Conservation (phyloP, 2,113 vertebrate species). For the Gallinago undulata region DNA sequence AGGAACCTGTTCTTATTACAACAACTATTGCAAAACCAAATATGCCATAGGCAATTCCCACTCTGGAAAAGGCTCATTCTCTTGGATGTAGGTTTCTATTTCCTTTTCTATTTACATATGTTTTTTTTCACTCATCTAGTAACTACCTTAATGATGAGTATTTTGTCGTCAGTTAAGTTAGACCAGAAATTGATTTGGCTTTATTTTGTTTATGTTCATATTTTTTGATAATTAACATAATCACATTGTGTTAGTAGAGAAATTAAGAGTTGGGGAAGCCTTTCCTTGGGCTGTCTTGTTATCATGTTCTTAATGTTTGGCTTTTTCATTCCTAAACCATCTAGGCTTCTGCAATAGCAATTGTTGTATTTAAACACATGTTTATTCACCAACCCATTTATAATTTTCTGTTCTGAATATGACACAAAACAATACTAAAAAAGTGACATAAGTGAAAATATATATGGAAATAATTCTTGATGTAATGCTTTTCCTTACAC, state of each 20-base stretch:
- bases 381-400: neutral
- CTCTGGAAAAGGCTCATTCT: neutral
- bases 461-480: neutral
- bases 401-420: neutral
- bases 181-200: neutral
- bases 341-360: neutral
- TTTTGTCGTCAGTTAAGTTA: neutral
- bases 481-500: neutral
- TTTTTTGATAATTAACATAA: neutral
- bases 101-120: neutral
- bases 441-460: neutral
- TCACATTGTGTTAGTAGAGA: neutral
- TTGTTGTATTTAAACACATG: neutral
- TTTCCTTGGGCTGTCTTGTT: neutral
- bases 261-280: neutral
- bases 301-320: neutral
- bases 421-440: neutral
- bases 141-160: neutral
- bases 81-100: neutral
- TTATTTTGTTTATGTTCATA: neutral
- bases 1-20: neutral
- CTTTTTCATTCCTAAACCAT: neutral
- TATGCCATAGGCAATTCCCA: neutral
- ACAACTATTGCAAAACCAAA: neutral
- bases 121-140: neutral